Base-by-base conservation (phyloP, 2,113 vertebrate genomes). In the Phalacrocorax pelagicus region DNA sequence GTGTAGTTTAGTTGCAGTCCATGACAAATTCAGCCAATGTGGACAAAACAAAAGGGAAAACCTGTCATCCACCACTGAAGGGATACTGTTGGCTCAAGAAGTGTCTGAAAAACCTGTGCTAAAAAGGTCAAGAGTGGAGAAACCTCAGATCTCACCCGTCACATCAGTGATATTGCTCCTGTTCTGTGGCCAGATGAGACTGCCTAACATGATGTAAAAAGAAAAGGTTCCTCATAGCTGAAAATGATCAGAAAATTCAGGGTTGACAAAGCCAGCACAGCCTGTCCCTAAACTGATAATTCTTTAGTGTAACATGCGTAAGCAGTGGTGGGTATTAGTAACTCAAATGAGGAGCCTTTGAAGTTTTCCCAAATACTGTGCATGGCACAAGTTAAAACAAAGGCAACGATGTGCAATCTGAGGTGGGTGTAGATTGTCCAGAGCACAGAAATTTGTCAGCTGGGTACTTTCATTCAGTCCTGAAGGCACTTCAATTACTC, bases 241-340 rank as follows among this genome's bases (percentile, higher is more conserved):
- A 70, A 88, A 78, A 40, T 38, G 11, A 6, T 57, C 70, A 62
- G 55, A 34, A 2, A 52, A 20, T 42, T 89, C 51, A 34, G 57
- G 21, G 18, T 11, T 69, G 36, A 36, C n/a, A 54, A 88, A 67
- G 12, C 20, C 30, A 75, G 34, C 20, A 40, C 18, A 40, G 40
- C 7, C 5, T 55, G 44, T n/a, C 57, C 36, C 23, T 38, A 34
- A 38, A 29, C 58, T 61, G 66, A 72, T 72, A 36, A 36, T 40
- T 63, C 38, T 63, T 27, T 11, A 6, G 5, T 38, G 17, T 36
- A 59, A 40, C 19, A 21, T 1, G 1, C 2, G 0, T n/a, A 46
- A 34, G 6, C 32, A 27, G 17, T 47, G 9, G 26, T 80, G 27
- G 36, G 5, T 59, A 18, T 40, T 36, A 72, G 20, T 36, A 63